Evolutionary conservation across 2,113 vertebrate species (phyloP).

Genomic region (Felis chaus): DNA sequence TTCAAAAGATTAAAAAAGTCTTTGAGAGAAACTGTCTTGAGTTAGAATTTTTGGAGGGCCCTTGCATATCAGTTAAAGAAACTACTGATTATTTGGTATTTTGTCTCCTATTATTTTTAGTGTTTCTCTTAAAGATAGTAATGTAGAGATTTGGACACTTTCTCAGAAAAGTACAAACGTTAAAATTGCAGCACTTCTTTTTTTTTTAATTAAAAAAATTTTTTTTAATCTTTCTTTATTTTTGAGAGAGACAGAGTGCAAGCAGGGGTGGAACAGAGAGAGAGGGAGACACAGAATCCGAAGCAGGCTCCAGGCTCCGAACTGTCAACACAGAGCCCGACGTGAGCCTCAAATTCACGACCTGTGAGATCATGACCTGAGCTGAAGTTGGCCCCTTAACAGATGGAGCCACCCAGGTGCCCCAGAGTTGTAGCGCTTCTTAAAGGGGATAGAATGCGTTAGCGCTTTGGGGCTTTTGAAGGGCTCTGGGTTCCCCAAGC

Average conservation of each 20-base stretch:
- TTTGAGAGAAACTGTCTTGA: neutral
- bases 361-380: too few relatives aligned
- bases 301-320: too few relatives aligned
- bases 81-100: neutral
- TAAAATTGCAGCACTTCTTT: neutral
- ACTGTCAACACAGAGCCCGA: too few relatives aligned
- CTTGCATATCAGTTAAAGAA: neutral
- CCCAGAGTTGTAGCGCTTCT: neutral
- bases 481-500: neutral
- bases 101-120: neutral
- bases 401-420: too few relatives aligned
- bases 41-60: neutral
- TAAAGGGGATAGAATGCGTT: slow-evolving; percentile 11
- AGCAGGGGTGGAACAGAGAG: too few relatives aligned
- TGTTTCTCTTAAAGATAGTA: slow-evolving; percentile 26
- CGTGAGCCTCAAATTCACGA: too few relatives aligned
- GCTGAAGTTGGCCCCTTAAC: too few relatives aligned
- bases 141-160: slow-evolving; percentile 32
- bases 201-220: too few relatives aligned
- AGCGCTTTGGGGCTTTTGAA: neutral
- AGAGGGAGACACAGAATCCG: too few relatives aligned
- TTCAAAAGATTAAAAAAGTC: neutral
- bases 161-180: neutral
- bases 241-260: too few relatives aligned
- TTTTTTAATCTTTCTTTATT: too few relatives aligned